phyloP scores from a whole-genome alignment of 1,140 invertebrate species.

The Coptotermes formosanus region DNA sequence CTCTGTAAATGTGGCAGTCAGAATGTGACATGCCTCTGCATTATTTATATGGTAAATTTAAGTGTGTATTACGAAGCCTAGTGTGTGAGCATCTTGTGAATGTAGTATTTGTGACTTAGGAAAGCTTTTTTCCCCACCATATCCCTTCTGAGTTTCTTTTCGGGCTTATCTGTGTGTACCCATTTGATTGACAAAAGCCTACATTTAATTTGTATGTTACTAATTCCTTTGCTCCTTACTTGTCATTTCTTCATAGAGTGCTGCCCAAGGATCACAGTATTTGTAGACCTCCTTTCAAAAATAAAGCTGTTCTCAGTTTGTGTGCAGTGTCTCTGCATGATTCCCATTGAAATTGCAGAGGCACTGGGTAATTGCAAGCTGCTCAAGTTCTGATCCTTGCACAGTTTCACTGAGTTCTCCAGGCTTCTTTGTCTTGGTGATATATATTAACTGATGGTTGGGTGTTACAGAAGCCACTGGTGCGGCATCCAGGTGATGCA shows the following conservation, averaged over 20 bases:
- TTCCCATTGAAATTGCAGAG: neutral
- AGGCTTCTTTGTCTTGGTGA: neutral
- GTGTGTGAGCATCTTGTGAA: slow-evolving; percentile 17
- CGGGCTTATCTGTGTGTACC: neutral
- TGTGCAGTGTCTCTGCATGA: neutral
- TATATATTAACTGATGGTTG: neutral
- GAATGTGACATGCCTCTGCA: neutral
- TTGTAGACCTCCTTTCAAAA: neutral
- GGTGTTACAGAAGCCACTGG: slow-evolving; percentile 75
- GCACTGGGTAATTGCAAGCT: neutral
- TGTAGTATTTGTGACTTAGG: slow-evolving; percentile 26
- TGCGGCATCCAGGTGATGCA: slow-evolving; percentile 72
- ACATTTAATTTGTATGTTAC: neutral
- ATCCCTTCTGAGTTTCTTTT: neutral
- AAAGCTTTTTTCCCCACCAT: slow-evolving; percentile 33
- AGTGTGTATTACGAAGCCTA: neutral
- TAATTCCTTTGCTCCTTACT: neutral
- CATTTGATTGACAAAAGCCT: neutral
- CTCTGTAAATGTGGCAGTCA: neutral
- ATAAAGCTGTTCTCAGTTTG: neutral
- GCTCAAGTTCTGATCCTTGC: neutral
- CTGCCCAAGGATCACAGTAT: neutral
- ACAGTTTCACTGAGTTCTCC: neutral
- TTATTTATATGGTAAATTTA: neutral
- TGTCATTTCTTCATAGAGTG: neutral